phyloP scores from a whole-genome alignment of 2,797 vertebrate species.

The Sternarchorhynchus goeldii region DNA sequence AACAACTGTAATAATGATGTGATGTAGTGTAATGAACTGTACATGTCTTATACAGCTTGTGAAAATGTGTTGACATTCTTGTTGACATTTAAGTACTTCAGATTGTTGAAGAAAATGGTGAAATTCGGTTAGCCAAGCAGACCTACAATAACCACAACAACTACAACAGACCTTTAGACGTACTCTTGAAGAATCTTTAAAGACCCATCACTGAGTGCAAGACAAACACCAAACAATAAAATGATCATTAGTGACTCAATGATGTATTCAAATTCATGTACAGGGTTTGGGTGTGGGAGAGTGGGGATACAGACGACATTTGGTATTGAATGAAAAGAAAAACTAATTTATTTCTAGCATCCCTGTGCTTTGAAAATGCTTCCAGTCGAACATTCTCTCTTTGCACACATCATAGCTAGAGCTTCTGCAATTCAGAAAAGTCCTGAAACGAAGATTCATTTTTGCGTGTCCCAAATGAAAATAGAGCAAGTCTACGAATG shows the following conservation, averaged over 20 bases:
- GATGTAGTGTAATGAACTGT: slow-evolving; percentile 48
- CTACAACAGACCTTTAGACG: background rate
- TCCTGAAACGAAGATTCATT: background rate
- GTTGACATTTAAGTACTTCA: background rate
- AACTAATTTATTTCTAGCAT: slow-evolving; percentile 23
- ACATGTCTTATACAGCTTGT: slow-evolving; percentile 44
- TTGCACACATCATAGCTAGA: slow-evolving; percentile 33
- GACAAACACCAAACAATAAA: slow-evolving; percentile 28
- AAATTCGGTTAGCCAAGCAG: slow-evolving; percentile 40
- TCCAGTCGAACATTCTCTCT: slow-evolving; percentile 8
- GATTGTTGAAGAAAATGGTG: background rate
- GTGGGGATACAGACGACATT: too few species aligned
- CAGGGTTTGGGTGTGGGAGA: background rate
- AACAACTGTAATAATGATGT: slow-evolving; percentile 31
- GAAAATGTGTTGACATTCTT: slow-evolving; percentile 43
- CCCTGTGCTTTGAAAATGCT: slow-evolving; percentile 29
- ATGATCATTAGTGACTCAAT: slow-evolving; percentile 26
- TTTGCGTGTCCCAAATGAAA: background rate
- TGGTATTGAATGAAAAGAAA: slow-evolving; percentile 7
- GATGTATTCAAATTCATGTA: slow-evolving; percentile 48
- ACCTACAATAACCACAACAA: background rate
- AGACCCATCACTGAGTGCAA: slow-evolving; percentile 49
- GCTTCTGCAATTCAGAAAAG: background rate
- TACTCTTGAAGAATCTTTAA: slow-evolving; percentile 53
- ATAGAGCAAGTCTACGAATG: background rate